phyloP scores from a whole-genome alignment of 2,113 vertebrate genomes.

The Callionymus lyra region DNA sequence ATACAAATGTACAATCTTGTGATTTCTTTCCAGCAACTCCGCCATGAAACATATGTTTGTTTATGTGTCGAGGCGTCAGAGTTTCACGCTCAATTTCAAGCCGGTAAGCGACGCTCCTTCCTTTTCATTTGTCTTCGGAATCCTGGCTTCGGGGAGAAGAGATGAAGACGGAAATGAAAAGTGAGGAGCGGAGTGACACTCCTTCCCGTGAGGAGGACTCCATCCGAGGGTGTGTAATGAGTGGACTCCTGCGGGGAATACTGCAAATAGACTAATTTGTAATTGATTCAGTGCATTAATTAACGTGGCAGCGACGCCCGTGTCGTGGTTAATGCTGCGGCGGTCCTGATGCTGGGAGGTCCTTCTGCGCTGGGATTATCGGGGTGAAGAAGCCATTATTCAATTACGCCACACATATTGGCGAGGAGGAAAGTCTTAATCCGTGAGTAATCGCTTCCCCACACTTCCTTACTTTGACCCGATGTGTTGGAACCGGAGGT shows the following conservation, averaged over 20 bases:
- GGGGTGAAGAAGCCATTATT: constrained; percentile 66
- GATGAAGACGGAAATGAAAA: constrained; percentile 36
- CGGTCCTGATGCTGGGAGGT: constrained; percentile 55
- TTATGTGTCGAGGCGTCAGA: too few species aligned
- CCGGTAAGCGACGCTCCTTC: constrained; percentile 13
- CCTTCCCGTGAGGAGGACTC: constrained; percentile 50
- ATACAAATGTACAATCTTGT: too few species aligned
- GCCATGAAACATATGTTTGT: too few species aligned
- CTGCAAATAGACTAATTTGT: constrained; percentile 69
- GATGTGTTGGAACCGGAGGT: constrained; percentile 15
- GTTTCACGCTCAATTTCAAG: too few species aligned
- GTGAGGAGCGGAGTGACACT: constrained; percentile 42
- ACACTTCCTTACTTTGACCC: constrained; percentile 28
- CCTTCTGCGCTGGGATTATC: constrained; percentile 56
- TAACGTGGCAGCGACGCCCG: constrained; percentile 63
- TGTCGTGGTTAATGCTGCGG: constrained; percentile 73
- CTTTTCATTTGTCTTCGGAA: constrained; percentile 26
- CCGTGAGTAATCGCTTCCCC: constrained; percentile 57
- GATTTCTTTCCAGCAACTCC: too few species aligned
- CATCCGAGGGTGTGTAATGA: constrained; percentile 64
- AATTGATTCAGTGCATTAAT: constrained; percentile 76
- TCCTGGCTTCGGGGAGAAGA: constrained; percentile 32
- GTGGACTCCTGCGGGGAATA: constrained; percentile 64
- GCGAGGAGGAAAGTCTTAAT: constrained; percentile 56
- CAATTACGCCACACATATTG: constrained; percentile 61